phyloP scores from a whole-genome alignment of 2,888 invertebrate species.

The Euclidia mi region DNA sequence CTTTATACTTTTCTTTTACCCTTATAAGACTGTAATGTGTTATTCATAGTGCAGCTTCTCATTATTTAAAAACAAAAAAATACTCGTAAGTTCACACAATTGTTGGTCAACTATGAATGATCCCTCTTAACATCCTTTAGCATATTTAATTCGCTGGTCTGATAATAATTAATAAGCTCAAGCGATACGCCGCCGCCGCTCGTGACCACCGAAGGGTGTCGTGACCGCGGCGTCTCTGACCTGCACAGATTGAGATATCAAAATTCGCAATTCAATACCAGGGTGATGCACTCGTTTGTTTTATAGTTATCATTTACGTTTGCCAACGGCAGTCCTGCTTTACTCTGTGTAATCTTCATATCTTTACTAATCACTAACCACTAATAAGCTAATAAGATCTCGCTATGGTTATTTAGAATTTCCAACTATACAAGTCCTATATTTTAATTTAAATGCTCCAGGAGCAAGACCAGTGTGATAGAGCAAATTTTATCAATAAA shows the following conservation, averaged over 20 bases:
- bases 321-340: conserved; percentile 63
- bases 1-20: too few species aligned
- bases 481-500: too few species aligned
- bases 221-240: conserved; percentile 88
- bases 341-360: conserved; percentile 46
- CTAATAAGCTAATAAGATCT: too few species aligned
- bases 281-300: conserved; percentile 77
- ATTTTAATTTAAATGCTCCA: too few species aligned
- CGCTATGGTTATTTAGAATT: too few species aligned
- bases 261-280: conserved; percentile 84
- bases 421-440: too few species aligned
- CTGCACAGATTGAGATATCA: conserved; percentile 88
- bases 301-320: conserved; percentile 75
- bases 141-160: conserved; percentile 75
- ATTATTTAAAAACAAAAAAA: too few species aligned
- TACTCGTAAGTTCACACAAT: too few species aligned
- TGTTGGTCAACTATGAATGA: conserved; percentile 60
- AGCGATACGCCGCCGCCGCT: conserved; percentile 67
- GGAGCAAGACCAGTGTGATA: too few species aligned
- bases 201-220: conserved; percentile 89
- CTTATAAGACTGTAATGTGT: too few species aligned
- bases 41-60: too few species aligned
- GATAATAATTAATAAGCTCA: conserved; percentile 72
- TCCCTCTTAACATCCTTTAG: conserved; percentile 69
- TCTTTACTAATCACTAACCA: too few species aligned